phyloP scores from a whole-genome alignment of 2,113 vertebrate genomes.

The Lycocorax pyrrhopterus region DNA sequence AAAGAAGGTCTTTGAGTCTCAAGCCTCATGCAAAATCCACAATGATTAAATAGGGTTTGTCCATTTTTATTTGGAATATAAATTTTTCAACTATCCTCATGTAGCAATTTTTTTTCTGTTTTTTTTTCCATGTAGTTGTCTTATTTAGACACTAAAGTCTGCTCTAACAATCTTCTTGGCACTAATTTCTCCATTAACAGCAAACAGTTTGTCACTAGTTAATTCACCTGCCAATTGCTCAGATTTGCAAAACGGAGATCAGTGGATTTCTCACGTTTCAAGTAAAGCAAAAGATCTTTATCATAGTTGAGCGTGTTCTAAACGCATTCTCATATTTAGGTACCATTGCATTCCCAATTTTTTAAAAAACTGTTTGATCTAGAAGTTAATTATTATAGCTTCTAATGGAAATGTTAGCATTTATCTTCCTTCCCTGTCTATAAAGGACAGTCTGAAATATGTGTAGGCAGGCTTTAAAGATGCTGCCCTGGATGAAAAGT shows the following conservation, averaged over 20 bases:
- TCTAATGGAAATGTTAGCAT: neutral
- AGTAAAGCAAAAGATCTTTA: neutral
- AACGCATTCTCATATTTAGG: neutral
- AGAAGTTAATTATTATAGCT: neutral
- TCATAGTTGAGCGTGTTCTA: neutral
- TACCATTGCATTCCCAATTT: neutral
- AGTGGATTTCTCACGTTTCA: neutral
- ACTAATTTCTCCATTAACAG: neutral
- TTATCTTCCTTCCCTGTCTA: neutral
- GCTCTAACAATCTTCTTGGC: neutral
- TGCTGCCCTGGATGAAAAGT: neutral
- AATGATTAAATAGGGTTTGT: neutral
- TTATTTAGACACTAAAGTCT: neutral
- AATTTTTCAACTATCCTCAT: neutral
- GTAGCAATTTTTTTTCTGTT: neutral
- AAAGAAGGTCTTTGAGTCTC: neutral
- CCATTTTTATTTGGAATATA: neutral
- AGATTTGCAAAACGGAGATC: neutral
- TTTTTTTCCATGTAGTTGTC: neutral
- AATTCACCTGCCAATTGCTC: neutral
- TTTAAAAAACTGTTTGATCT: neutral
- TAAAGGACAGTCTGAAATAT: neutral
- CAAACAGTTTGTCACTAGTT: neutral
- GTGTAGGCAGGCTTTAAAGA: neutral
- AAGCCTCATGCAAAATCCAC: neutral